phyloP scores from a whole-genome alignment of 2,888 invertebrate species.

The Electrophaes corylata region DNA sequence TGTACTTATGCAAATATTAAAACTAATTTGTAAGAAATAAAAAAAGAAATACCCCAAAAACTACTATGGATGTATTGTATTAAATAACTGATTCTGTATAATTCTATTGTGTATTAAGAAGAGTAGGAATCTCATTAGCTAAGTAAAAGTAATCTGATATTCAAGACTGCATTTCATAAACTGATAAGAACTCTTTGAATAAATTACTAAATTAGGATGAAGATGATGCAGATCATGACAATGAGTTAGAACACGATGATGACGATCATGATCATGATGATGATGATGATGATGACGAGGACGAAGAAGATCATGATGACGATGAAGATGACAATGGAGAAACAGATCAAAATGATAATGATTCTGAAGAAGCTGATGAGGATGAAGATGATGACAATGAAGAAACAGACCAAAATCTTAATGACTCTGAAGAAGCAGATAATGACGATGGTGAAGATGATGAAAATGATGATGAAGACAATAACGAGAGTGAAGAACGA shows the following conservation, averaged over 20 bases:
- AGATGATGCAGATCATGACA: slow-evolving; percentile 48
- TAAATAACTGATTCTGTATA: no score
- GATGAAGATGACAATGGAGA: slow-evolving; percentile 48
- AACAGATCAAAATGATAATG: slow-evolving; percentile 45
- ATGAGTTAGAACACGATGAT: slow-evolving; percentile 52
- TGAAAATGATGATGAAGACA: slow-evolving; percentile 48
- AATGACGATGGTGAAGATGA: slow-evolving; percentile 40
- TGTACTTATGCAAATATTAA: no score
- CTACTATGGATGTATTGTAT: no score
- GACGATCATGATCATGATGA: slow-evolving; percentile 48
- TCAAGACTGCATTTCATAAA: background rate
- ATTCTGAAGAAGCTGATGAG: slow-evolving; percentile 40
- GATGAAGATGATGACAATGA: slow-evolving; percentile 43
- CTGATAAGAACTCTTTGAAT: slow-evolving; percentile 10
- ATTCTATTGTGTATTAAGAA: no score
- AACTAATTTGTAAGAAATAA: no score
- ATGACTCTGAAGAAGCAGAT: slow-evolving; percentile 47
- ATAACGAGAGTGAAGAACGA: slow-evolving; percentile 49
- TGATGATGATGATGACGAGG: slow-evolving; percentile 51
- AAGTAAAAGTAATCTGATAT: background rate
- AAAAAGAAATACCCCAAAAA: no score
- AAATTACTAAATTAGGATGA: slow-evolving; percentile 52
- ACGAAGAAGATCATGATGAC: slow-evolving; percentile 51
- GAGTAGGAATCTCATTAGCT: background rate
- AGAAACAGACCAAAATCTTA: no score